A percentile compares a stretch with the other conserved stretches of the same genome.
phyloP scores from a whole-genome alignment of 2,113 vertebrate species.

The Oreotragus oreotragus region DNA sequence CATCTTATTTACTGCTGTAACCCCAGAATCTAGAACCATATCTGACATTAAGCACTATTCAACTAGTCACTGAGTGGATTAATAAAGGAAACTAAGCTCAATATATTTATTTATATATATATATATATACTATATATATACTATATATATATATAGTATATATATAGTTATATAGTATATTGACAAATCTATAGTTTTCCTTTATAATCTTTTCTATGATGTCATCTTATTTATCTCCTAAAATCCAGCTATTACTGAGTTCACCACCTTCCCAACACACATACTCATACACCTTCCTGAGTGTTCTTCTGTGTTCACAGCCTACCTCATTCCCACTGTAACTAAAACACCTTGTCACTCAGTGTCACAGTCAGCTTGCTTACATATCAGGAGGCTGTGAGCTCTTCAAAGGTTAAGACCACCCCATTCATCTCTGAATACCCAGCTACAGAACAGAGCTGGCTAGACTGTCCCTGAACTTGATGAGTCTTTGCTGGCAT shows the following conservation, averaged over 20 bases:
- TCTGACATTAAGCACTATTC: background rate
- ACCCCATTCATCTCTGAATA: background rate
- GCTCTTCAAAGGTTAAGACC: background rate
- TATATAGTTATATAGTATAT: background rate
- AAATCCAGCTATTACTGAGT: background rate
- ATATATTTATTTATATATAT: background rate
- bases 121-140: too few relatives aligned
- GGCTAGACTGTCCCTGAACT: background rate
- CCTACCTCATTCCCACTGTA: background rate
- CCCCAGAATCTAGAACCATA: background rate
- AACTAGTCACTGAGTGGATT: background rate
- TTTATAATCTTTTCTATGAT: background rate
- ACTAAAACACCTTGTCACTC: background rate
- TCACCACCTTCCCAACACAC: background rate
- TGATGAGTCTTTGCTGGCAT: background rate
- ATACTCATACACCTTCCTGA: background rate
- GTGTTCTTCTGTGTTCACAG: background rate
- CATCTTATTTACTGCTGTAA: background rate
- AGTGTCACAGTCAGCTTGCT: background rate
- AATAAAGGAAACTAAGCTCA: background rate
- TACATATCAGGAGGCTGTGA: background rate
- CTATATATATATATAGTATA: too few relatives aligned
- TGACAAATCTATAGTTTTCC: background rate
- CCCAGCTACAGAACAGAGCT: background rate
- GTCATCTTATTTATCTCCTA: background rate